phyloP scores from a whole-genome alignment of 37 sponge, comb jelly and placozoan genomes.

The Beroe forskalii region DNA sequence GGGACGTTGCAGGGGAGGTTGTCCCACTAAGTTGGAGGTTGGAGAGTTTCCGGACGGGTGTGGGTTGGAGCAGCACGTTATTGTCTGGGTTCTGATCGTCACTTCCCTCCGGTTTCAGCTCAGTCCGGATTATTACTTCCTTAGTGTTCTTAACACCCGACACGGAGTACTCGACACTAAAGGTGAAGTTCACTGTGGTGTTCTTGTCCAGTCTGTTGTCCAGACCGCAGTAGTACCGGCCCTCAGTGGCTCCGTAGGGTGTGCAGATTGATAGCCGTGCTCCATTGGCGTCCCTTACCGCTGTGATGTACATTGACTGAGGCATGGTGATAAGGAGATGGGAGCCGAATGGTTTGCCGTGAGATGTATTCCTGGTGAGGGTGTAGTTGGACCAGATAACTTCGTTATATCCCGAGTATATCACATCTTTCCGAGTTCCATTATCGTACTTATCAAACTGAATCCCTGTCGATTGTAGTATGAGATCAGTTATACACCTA shows the following conservation, averaged over 20 bases:
- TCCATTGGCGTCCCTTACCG: slow-evolving; percentile 3
- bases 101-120: slow-evolving; percentile 57
- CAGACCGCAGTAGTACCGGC: slow-evolving; percentile 45
- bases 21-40: not conserved
- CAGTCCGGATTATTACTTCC: slow-evolving; percentile 8
- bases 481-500: not conserved
- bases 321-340: slow-evolving; percentile 50
- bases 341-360: slow-evolving; percentile 42
- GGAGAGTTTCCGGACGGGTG: not conserved
- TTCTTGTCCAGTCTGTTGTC: slow-evolving; percentile 37
- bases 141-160: slow-evolving; percentile 17
- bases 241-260: slow-evolving; percentile 1
- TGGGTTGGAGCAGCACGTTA: not conserved
- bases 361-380: slow-evolving; percentile 21
- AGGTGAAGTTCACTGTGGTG: slow-evolving; percentile 2
- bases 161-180: slow-evolving; percentile 27
- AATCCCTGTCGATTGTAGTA: not conserved
- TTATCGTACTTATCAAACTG: not conserved
- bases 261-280: slow-evolving; percentile 33
- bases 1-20: not conserved
- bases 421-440: not conserved
- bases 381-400: slow-evolving; percentile 62
- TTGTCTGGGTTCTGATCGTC: slow-evolving; percentile 1
- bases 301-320: not conserved
- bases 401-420: slow-evolving; percentile 45